A percentile compares a stretch with the other conserved stretches of the same genome.
phyloP scores from a whole-genome alignment of 2,888 invertebrate species.

The Digitonthophagus gazella region DNA sequence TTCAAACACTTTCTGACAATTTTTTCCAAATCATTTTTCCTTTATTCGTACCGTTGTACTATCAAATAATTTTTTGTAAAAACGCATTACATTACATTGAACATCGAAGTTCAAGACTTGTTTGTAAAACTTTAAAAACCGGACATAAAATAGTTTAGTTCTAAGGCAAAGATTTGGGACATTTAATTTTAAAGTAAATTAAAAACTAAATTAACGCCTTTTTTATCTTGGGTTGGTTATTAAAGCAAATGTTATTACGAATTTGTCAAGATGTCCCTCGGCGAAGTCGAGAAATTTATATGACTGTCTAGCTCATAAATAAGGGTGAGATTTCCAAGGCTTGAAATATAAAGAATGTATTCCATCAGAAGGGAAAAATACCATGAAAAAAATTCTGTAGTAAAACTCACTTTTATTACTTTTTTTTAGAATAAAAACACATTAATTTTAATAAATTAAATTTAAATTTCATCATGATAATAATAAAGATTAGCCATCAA shows the following conservation, averaged over 20 bases:
- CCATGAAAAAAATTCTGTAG: background rate
- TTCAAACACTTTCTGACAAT: too few species aligned
- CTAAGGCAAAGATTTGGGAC: too few species aligned
- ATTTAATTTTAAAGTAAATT: too few species aligned
- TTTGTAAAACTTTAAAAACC: too few species aligned
- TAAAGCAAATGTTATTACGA: background rate
- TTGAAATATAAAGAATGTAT: background rate
- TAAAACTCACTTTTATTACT: background rate
- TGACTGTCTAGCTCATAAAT: background rate
- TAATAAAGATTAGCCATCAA: too few species aligned
- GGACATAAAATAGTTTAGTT: too few species aligned
- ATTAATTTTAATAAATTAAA: background rate
- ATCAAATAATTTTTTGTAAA: too few species aligned
- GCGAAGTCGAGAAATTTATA: background rate
- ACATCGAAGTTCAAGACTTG: too few species aligned
- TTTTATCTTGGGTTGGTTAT: background rate
- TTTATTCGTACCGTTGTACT: too few species aligned
- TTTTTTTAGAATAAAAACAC: background rate
- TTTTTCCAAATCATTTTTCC: too few species aligned
- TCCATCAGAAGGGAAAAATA: background rate
- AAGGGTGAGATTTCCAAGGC: background rate
- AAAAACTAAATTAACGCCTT: too few species aligned
- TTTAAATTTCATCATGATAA: background rate
- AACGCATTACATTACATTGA: too few species aligned
- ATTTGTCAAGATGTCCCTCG: background rate